Base-by-base conservation (phyloP, 2,888 invertebrate species). In the Frankliniella intonsa region DNA sequence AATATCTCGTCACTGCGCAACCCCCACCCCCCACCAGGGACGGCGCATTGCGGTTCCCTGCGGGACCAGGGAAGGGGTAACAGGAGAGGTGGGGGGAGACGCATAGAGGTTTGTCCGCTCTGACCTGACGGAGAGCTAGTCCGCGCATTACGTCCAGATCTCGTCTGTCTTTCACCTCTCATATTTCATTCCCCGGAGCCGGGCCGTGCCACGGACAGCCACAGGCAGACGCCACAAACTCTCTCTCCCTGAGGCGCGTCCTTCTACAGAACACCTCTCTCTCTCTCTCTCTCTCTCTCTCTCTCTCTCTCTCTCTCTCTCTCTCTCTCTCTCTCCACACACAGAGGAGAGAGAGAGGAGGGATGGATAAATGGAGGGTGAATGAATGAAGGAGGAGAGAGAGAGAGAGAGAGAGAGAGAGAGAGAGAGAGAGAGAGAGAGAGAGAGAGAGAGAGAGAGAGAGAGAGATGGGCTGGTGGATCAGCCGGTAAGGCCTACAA, bases 31-130 rank as follows among this genome's bases (percentile, higher is more conserved):
- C 69, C 69, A 0, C 22, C 22, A 17, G 22, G 69, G 69, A 19
- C 69, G 22, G 69, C 69, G 69, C 69, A 69, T 69, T 69, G 69
- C 69, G 69, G 69, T 69, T 69, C 69, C 69, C 69, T 69, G 69
- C 22, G 69, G n/a, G 55, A n/a, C 19, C 62, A 10, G n/a, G 19
- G 17, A 69, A n/a, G 69, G 69, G 69, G 22, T 22, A n/a, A n/a
- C n/a, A n/a, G 69, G 69, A 22, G 55, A 55, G 69, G 65, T 51
- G 51, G 51, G 51, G 51, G 62, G 11, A 38, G 62, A n/a, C 62
- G 62, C 19, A 17, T 62, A 14, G 62, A 62, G 62, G 17, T 17
- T 14, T 17, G 17, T n/a, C 62, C 62, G 62, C 62, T 62, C 69
- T 69, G 69, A 22, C 69, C 69, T 69, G 69, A 22, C 69, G 69